A percentile compares a stretch with the other conserved stretches of the same genome.
Conservation (phyloP, 2,888 invertebrate species). For the Trachelus troglodyta region DNA sequence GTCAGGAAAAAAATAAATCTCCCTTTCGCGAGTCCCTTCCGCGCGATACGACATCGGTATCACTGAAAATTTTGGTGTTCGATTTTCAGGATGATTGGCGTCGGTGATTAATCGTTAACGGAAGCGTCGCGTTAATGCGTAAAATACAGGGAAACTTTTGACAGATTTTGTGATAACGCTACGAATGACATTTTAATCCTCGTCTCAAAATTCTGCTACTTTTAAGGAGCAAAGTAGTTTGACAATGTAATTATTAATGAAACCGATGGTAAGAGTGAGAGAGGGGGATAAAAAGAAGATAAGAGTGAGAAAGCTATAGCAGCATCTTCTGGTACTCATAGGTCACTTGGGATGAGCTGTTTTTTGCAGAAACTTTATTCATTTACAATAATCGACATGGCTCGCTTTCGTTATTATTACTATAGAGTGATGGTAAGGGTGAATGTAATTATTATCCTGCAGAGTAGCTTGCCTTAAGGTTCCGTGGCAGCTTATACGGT, state of each 20-base stretch:
- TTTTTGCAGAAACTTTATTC: slow-evolving; percentile 42
- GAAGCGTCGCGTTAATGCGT: slow-evolving; percentile 10
- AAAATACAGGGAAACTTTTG: slow-evolving; percentile 32
- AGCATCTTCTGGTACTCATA: not conserved
- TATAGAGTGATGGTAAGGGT: slow-evolving; percentile 27
- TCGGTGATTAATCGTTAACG: slow-evolving; percentile 34
- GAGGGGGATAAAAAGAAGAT: not conserved
- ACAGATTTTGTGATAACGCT: not conserved
- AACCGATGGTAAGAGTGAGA: slow-evolving; percentile 11
- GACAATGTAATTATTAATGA: slow-evolving; percentile 43
- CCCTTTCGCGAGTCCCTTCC: not conserved
- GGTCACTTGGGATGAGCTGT: slow-evolving; percentile 24
- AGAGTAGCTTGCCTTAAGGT: slow-evolving; percentile 1
- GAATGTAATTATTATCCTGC: slow-evolving; percentile 24
- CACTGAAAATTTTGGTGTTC: not conserved
- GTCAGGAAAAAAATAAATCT: not conserved
- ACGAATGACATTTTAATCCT: not conserved
- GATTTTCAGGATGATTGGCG: slow-evolving; percentile 7
- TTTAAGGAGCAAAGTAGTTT: slow-evolving; percentile 25
- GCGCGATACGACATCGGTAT: not conserved
- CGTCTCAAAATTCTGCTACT: slow-evolving; percentile 22
- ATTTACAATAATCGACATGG: slow-evolving; percentile 31
- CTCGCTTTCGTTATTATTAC: slow-evolving; percentile 34
- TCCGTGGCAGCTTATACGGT: not conserved
- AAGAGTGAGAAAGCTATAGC: not conserved